phyloP scores from a whole-genome alignment of 2,888 invertebrate genomes.

The Hirtodrosophila cameraria region DNA sequence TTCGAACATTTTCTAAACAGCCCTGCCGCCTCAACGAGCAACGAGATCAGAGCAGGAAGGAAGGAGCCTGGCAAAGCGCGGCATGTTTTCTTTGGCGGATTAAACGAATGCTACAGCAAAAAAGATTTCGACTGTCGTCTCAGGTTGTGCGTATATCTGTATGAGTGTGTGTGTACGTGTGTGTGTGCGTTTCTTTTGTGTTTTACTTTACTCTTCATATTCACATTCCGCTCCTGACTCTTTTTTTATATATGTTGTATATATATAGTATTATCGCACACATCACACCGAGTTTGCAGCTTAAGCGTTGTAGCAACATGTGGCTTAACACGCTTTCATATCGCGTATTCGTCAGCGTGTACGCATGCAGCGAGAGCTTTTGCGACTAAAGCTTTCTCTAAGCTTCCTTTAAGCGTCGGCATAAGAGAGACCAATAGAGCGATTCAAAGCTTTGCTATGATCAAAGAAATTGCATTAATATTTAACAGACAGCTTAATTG shows the following conservation, averaged over 20 bases:
- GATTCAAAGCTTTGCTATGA: conserved; percentile 7
- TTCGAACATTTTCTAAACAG: conserved; percentile 51
- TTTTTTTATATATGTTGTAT: background rate
- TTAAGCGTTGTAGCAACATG: conserved; percentile 71
- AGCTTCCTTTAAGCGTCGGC: background rate
- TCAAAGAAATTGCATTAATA: background rate
- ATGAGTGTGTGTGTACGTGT: background rate
- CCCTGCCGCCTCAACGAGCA: background rate
- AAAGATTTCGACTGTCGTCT: conserved; percentile 43
- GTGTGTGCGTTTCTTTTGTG: conserved; percentile 33
- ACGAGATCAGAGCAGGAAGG: too few species aligned
- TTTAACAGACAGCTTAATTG: too few species aligned
- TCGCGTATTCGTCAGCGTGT: conserved; percentile 27
- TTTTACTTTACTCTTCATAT: conserved; percentile 38
- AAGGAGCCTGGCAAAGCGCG: conserved; percentile 30
- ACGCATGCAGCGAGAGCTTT: conserved; percentile 25
- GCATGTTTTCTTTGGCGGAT: conserved; percentile 75
- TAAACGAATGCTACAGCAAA: conserved; percentile 66
- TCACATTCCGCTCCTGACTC: conserved; percentile 29
- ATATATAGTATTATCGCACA: too few species aligned
- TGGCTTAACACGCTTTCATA: conserved; percentile 58
- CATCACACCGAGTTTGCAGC: conserved; percentile 15
- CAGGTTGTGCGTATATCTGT: conserved; percentile 6
- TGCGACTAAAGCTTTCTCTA: background rate
- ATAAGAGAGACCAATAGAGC: too few species aligned